A percentile compares a stretch with the other conserved stretches of the same genome.
Evolutionary conservation across 2,888 invertebrate species (phyloP).

Genomic region (Sphinx pinastri): DNA sequence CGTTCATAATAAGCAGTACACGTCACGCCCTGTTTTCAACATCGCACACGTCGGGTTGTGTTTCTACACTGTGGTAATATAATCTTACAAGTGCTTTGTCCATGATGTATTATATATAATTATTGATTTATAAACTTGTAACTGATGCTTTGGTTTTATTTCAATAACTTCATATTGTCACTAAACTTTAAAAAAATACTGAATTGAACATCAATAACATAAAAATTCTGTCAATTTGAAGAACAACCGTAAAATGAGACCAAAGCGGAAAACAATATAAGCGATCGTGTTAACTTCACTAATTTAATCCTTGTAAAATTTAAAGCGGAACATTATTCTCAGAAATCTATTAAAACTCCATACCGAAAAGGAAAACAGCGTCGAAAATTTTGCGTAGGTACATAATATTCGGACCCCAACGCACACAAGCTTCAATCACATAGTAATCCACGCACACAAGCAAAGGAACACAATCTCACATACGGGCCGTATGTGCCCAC

Average conservation of each 20-base stretch:
- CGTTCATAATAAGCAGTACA: conserved; percentile 30
- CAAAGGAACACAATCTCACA: conserved; percentile 53
- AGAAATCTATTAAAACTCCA: conserved; percentile 40
- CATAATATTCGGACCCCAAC: conserved; percentile 79
- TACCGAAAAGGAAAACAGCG: conserved; percentile 57
- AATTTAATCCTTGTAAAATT: background rate
- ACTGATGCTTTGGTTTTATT: background rate
- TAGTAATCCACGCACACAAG: conserved; percentile 67
- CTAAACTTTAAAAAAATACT: too few species aligned
- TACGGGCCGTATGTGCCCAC: conserved; percentile 68
- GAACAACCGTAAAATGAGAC: background rate
- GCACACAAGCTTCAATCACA: conserved; percentile 63
- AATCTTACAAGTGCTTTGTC: background rate
- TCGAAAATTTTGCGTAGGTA: conserved; percentile 70
- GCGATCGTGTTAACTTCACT: background rate
- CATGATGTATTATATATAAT: background rate
- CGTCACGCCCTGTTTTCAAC: conserved; percentile 31
- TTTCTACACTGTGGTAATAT: conserved; percentile 5
- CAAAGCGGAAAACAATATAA: background rate
- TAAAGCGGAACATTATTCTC: background rate
- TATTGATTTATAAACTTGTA: background rate
- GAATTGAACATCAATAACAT: too few species aligned
- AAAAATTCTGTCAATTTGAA: too few species aligned
- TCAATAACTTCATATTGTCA: background rate
- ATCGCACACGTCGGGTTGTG: conserved; percentile 10